Evolutionary conservation across 2,113 vertebrate genomes (phyloP).

Genomic region (Butorides virescens): DNA sequence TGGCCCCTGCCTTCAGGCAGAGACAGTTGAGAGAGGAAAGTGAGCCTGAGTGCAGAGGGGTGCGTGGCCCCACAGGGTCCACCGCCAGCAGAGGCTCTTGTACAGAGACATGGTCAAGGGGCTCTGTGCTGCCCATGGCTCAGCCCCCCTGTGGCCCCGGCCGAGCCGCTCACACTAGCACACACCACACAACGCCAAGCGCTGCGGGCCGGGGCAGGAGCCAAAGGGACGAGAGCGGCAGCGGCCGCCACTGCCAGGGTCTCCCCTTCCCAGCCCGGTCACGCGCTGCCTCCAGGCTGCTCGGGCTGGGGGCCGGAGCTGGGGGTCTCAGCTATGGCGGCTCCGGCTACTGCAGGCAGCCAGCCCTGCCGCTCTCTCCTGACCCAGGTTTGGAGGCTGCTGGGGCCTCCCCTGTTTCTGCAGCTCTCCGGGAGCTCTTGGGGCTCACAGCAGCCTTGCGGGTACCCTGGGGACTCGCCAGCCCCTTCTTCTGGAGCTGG

Average conservation of each 20-base stretch:
- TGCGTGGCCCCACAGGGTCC: not conserved
- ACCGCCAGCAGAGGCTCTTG: not conserved
- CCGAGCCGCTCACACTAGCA: not conserved
- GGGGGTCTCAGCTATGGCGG: not conserved
- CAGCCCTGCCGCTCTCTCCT: not conserved
- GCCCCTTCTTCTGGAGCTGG: slow-evolving; percentile 85
- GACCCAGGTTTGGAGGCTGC: slow-evolving; percentile 57
- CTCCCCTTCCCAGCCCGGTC: not conserved
- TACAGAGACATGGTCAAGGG: not conserved
- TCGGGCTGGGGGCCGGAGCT: accelerated
- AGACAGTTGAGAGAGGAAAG: not conserved
- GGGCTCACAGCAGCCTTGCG: slow-evolving; percentile 81
- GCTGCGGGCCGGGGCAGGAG: accelerated
- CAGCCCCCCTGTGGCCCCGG: accelerated
- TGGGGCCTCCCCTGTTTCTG: slow-evolving; percentile 66
- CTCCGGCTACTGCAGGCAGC: not conserved
- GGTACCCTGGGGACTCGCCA: slow-evolving; percentile 80
- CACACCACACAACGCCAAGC: slow-evolving; percentile 29
- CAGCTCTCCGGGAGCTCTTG: slow-evolving; percentile 75
- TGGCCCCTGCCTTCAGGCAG: not conserved
- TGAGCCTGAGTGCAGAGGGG: accelerated
- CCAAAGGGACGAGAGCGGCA: not conserved
- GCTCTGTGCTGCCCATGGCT: accelerated
- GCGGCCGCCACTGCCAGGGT: not conserved
- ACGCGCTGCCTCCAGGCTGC: accelerated